A percentile compares a stretch with the other conserved stretches of the same genome.
Conservation (phyloP, 1,140 invertebrate genomes). For the Euglossa dilemma region DNA sequence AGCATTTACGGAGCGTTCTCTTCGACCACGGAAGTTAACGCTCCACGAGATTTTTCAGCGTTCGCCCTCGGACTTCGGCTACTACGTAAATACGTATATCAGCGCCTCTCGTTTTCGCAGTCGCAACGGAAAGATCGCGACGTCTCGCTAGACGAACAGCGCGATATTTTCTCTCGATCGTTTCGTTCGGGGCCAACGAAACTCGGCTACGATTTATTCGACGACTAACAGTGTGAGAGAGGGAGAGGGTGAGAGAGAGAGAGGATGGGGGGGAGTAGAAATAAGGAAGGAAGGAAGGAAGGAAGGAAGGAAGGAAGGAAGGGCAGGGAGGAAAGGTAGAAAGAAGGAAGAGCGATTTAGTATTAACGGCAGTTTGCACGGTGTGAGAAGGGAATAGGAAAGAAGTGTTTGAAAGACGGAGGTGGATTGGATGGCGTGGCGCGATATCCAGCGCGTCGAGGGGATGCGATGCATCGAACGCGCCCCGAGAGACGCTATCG, state of each 20-base stretch:
- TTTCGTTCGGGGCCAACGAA: conserved; percentile 5
- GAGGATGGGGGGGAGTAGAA: no score
- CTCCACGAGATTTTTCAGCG: conserved; percentile 28
- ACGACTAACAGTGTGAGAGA: background rate
- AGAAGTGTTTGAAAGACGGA: background rate
- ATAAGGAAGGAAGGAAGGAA: no score
- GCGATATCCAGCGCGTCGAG: conserved; percentile 5
- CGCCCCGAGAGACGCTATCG: conserved; percentile 15
- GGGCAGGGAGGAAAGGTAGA: no score
- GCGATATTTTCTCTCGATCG: background rate
- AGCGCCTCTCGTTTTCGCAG: background rate
- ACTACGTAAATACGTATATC: background rate
- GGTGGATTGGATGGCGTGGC: background rate
- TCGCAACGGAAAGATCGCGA: background rate
- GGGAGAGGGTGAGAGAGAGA: no score
- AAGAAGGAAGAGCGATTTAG: background rate
- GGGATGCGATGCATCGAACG: background rate
- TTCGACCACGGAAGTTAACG: conserved; percentile 11
- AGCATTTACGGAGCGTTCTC: conserved; percentile 49
- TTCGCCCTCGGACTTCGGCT: conserved; percentile 3
- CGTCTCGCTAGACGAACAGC: background rate
- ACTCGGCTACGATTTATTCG: background rate
- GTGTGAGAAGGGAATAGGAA: background rate
- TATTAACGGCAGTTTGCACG: background rate
- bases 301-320: no score